phyloP scores from a whole-genome alignment of 1,140 invertebrate genomes.

The Nasonia longicornis region DNA sequence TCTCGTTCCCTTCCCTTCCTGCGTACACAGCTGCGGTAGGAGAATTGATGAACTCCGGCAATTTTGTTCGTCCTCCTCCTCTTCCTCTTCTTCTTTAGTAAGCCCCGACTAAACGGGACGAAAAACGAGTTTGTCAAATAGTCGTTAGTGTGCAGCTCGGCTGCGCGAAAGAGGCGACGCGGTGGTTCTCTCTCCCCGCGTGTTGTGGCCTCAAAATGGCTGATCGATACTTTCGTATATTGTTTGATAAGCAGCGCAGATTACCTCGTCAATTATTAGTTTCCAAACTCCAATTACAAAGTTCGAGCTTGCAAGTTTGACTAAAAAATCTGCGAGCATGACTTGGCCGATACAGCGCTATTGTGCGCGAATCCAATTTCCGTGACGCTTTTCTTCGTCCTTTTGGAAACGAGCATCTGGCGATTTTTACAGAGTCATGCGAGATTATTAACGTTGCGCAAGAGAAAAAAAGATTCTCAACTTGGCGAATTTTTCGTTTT shows the following conservation, averaged over 20 bases:
- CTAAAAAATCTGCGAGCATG: neutral
- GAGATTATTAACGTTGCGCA: neutral
- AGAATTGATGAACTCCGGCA: neutral
- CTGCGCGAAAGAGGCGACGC: neutral
- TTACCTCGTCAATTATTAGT: neutral
- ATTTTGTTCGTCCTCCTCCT: neutral
- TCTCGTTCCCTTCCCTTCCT: neutral
- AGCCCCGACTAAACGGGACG: neutral
- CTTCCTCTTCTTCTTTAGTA: neutral
- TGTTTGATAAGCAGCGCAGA: neutral
- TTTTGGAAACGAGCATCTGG: neutral
- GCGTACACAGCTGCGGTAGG: neutral
- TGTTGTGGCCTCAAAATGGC: neutral
- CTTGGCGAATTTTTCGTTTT: neutral
- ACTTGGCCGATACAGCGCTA: neutral
- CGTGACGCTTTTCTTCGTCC: neutral
- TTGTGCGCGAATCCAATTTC: neutral
- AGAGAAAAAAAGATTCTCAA: neutral
- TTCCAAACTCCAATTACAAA: neutral
- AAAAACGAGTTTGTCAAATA: slow-evolving; percentile 40
- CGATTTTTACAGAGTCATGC: neutral
- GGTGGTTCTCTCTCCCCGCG: neutral
- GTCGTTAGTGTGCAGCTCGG: neutral
- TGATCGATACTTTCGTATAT: neutral
- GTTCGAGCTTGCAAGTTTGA: neutral